Base-by-base conservation (phyloP, 1,140 invertebrate species). In the Drosophila tropicalis region DNA sequence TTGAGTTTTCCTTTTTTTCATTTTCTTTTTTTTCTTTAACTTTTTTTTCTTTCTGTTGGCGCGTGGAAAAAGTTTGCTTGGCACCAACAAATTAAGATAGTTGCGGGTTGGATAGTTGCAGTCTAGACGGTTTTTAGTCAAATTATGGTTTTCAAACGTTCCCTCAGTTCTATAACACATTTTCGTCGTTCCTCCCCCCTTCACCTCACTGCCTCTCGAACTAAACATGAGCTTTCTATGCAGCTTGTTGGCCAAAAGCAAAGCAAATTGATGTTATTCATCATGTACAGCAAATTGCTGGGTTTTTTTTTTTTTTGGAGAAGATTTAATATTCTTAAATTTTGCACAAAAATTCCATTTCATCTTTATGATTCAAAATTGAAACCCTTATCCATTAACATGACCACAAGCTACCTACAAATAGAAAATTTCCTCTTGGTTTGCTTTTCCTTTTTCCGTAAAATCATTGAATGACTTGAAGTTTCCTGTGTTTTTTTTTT, bases 41-140 rank as follows among this genome's bases (percentile, higher is more conserved):
- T 65, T 60, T 29, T 51, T 58, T n/a, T n/a, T n/a, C n/a, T n/a
- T n/a, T n/a, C n/a, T 67, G 34, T 12, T 58, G 22, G 19, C 44
- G 17, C 44, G 44, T 64, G 62, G 75, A 19, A 76, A 86, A 86
- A 86, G 83, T 86, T 86, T 82, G 76, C 29, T 79, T 78, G 84
- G 69, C 79, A 79, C 79, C 83, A 89, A 86, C 83, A 87, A 87
- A 86, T 86, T 86, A 86, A 86, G 83, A 86, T 86, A 86, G 82
- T 86, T 85, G 81, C 39, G 47, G 70, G 55, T 74, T 72, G 63
- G 70, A 70, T 80, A 72, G 79, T 70, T 70, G 68, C 79, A 69
- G 84, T 87, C 84, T 87, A 87, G 84, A 87, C 84, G 76, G 80
- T 87, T 89, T 84, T 83, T 87, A 87, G 80, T 82, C 84, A 87